Base-by-base conservation (phyloP, 2,888 invertebrate species). In the Agrotis exclamationis region DNA sequence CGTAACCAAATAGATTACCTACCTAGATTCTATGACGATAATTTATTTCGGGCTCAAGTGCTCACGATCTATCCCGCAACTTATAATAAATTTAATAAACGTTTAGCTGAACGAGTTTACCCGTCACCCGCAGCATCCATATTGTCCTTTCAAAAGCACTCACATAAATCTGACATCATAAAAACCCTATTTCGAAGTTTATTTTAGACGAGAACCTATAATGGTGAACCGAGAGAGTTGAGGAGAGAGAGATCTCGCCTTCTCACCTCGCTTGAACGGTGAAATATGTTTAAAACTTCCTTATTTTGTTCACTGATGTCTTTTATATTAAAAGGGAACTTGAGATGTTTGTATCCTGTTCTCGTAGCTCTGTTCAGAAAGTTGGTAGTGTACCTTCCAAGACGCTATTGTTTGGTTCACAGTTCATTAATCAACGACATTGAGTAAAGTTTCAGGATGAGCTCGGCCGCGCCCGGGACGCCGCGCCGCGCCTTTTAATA, bases 371-470 rank as follows among this genome's bases (percentile, higher is more conserved):
- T 83, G 80, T 75, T 88, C 84, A 85, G 86, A 88, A 89, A 84
- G 87, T 87, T 85, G 79, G 86, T 85, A 76, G 74, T 75, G 76
- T 84, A 85, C 75, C 79, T 86, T 84, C 74, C 74, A 85, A 86
- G 88, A 80, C 67, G 79, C 93, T 82, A 95, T 95, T 95, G 95
- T 96, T 94, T 77, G 83, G 84, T 94, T 94, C 87, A 95, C 94
- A 94, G 94, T 89, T 93, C 95, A 95, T 96, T 96, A 95, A 93
- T 92, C 94, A 93, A 75, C 72, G 81, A 86, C 89, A 91, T 92
- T 93, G 91, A 92, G 90, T 91, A 83, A 87, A 89, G 84, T 84
- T 90, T 92, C 85, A 90, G 91, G 91, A 92, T 90, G 91, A 86
- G 86, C 83, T 88, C 86, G 80, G 88, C 85, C 93, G 82, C 92